Percentiles rank a stretch among this genome's conserved stretches.
These are phyloP conservation scores for Oryzias javanicus DNA, from an alignment of 2,113 vertebrate species.

Conservation along the genomic window DNA sequence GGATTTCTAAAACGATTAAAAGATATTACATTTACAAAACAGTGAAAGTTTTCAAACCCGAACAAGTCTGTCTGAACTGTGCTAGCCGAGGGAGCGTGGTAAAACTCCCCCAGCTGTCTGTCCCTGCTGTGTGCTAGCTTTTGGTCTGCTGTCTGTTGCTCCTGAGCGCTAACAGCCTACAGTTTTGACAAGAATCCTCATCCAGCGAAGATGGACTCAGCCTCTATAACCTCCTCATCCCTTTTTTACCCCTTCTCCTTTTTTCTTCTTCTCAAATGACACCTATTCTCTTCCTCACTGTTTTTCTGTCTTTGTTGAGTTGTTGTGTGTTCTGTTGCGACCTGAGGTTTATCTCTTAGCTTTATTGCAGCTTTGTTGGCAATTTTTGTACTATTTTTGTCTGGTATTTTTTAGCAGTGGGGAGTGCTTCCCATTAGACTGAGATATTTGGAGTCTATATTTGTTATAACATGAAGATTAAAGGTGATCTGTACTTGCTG, in stretches of 20 bases:
- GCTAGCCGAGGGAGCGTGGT: slow-evolving; percentile 68
- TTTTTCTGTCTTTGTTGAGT: slow-evolving; percentile 10
- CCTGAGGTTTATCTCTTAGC: slow-evolving; percentile 30
- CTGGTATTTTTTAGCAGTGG: slow-evolving; percentile 1
- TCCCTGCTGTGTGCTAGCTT: slow-evolving; percentile 73
- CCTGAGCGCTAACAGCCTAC: slow-evolving; percentile 57
- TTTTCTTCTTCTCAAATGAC: slow-evolving; percentile 14
- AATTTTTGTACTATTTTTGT: not conserved
- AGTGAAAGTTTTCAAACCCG: not conserved
- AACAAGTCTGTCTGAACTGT: slow-evolving; percentile 28
- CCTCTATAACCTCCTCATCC: slow-evolving; percentile 30
- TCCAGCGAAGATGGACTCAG: slow-evolving; percentile 43
- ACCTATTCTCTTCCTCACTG: slow-evolving; percentile 24
- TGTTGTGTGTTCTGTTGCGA: slow-evolving; percentile 26
- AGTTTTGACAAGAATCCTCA: slow-evolving; percentile 44
- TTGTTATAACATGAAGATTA: not conserved
- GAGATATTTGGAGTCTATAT: too few species aligned
- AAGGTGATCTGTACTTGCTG: not conserved
- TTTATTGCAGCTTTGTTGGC: slow-evolving; percentile 37
- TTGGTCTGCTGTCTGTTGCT: slow-evolving; percentile 67
- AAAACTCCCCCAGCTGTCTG: slow-evolving; percentile 68
- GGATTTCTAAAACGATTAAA: slow-evolving; percentile 5
- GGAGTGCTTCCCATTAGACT: not conserved
- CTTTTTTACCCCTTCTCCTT: slow-evolving; percentile 4
- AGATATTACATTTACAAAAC: slow-evolving; percentile 14